Conservation (phyloP, 2,888 invertebrate genomes). For the Papilio demoleus region DNA sequence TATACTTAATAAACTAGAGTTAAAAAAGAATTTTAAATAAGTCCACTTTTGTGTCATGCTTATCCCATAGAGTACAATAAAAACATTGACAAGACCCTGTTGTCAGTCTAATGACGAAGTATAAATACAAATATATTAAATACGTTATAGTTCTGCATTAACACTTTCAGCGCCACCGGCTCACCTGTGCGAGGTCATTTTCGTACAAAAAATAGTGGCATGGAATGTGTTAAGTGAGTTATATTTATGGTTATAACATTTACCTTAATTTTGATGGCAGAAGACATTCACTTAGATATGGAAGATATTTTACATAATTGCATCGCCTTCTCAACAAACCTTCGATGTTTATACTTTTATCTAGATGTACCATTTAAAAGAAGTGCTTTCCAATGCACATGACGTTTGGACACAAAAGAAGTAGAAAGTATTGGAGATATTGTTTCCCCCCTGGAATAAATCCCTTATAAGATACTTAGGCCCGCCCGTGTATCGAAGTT, state of each 20-base stretch:
- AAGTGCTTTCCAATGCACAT: constrained; percentile 58
- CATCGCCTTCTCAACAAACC: constrained; percentile 61
- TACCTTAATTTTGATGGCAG: constrained; percentile 49
- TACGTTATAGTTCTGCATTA: neutral
- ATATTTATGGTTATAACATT: constrained; percentile 38
- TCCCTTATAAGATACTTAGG: constrained; percentile 81
- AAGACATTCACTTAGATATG: constrained; percentile 44
- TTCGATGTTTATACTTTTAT: constrained; percentile 61
- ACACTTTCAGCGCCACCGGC: constrained; percentile 2
- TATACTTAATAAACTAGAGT: neutral
- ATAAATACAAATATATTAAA: constrained; percentile 8
- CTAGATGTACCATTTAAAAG: constrained; percentile 45
- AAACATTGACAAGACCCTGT: neutral
- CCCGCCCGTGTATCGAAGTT: constrained; percentile 84
- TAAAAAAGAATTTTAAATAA: constrained; percentile 2
- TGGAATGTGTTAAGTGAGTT: constrained; percentile 20
- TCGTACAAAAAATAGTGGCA: neutral
- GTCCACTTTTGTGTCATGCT: constrained; percentile 37
- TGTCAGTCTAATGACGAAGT: neutral
- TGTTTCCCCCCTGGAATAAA: constrained; percentile 79
- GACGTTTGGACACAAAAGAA: constrained; percentile 60
- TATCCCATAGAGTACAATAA: neutral
- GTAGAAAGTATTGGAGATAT: constrained; percentile 62
- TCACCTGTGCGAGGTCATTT: neutral
- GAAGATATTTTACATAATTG: constrained; percentile 47